A percentile compares a stretch with the other conserved stretches of the same genome.
Conservation (phyloP, 2,888 invertebrate genomes). For the Microplitis deprimator region DNA sequence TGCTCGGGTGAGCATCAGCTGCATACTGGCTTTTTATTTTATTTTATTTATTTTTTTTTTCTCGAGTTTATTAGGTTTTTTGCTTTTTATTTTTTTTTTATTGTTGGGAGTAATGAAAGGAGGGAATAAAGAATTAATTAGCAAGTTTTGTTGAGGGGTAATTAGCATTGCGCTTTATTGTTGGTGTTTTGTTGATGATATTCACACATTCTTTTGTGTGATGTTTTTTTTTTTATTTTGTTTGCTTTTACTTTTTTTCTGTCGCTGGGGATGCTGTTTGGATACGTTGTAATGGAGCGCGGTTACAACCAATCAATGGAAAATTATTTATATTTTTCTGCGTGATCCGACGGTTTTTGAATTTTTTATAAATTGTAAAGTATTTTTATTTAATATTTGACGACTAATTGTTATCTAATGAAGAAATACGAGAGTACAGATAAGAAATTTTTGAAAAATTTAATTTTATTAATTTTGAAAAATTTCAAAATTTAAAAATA, state of each 20-base stretch:
- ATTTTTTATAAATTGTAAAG: no score
- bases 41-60: not conserved
- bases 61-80: not conserved
- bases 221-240: not conserved
- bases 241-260: not conserved
- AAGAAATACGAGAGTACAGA: no score
- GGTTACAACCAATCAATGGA: not conserved
- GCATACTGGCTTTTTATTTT: not conserved
- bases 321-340: not conserved
- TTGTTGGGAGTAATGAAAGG: not conserved
- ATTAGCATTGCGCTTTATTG: not conserved
- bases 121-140: not conserved
- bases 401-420: no score
- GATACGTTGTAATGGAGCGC: not conserved
- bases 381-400: no score
- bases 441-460: no score
- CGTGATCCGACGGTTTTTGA: not conserved
- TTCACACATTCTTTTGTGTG: not conserved
- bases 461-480: no score
- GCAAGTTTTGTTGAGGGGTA: not conserved
- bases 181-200: not conserved
- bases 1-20: constrained; percentile 21
- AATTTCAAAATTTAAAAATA: no score
- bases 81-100: not conserved
- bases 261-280: not conserved